Evolutionary conservation across 1,140 invertebrate species (phyloP), one percentile per base, ranked within the genome.

Genomic region (Heliconius hermathena): DNA sequence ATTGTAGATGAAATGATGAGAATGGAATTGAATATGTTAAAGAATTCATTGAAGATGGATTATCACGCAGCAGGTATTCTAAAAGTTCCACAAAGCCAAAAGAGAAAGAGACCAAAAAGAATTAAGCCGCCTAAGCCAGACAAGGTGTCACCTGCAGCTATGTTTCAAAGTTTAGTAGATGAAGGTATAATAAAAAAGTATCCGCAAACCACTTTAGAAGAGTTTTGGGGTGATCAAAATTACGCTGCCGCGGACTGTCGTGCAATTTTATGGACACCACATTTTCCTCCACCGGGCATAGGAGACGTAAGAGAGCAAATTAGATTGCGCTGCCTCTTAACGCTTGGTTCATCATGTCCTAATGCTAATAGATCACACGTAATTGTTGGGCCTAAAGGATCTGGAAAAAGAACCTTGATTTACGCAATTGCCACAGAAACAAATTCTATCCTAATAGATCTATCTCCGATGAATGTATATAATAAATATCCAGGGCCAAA

Each of bases 1-100:
- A 88, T 94, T 54, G 90, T 93, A 8, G 93, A 94, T 83, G 93
- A 94, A 78, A 88, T 92, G 80, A 94, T 94, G 93, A 88, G 88
- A 79, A 75, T 92, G 71, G 93, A 94, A 79, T 81, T 93, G 60
- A 88, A 86, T 49, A 60, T 91, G 36, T 84, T 94, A 72, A 91
- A 87, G 75, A 86, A 87, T 70, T 85, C 93, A 26, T 78, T 94
- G 6, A 93, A 93, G 88, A 57, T 41, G 5, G 93, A 94, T 79
- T 92, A 88, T 73, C 46, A 71, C 36, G 76, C 57, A 13, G 82
- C 84, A 71, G 88, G 85, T 5, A 82, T 85, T 36, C 20, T 74
- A 1, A 90, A 90, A 74, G 77, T 85, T n/a, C 91, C 93, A 26
- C 76, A 81, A 76, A 87, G 80, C 57, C 84, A 77, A 77, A 93